Conservation (phyloP, 2,888 invertebrate genomes). For the Abrostola tripartita region DNA sequence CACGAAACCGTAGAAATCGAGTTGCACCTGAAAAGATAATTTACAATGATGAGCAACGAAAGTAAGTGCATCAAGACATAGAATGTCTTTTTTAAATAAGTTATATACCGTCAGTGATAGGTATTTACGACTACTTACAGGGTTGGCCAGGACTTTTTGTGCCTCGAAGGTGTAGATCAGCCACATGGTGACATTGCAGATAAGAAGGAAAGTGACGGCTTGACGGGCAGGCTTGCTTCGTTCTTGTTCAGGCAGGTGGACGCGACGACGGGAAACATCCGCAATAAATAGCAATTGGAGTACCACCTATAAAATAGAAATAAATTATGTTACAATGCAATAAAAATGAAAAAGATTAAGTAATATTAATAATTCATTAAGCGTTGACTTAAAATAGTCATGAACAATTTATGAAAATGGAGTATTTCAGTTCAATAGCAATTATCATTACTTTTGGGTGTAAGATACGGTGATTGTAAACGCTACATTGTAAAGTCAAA, state of each 20-base stretch:
- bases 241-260: conserved; percentile 97
- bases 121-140: conserved; percentile 91
- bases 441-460: no score
- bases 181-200: conserved; percentile 99
- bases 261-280: conserved; percentile 96
- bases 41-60: conserved; percentile 1
- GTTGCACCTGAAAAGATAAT: conserved; percentile 89
- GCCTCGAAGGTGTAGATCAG: conserved; percentile 98
- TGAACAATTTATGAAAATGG: no score
- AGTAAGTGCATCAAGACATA: background rate
- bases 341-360: background rate
- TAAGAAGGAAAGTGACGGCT: conserved; percentile 97
- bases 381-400: no score
- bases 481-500: no score
- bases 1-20: conserved; percentile 97
- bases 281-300: conserved; percentile 97
- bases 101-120: conserved; percentile 29
- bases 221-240: conserved; percentile 98
- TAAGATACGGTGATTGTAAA: no score
- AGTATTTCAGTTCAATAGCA: no score
- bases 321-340: background rate
- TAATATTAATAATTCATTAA: no score
- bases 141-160: conserved; percentile 97
- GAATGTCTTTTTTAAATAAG: background rate
- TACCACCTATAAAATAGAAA: conserved; percentile 90